Conservation (phyloP, 2,797 vertebrate species). For the Chiroxiphia lanceolata region DNA sequence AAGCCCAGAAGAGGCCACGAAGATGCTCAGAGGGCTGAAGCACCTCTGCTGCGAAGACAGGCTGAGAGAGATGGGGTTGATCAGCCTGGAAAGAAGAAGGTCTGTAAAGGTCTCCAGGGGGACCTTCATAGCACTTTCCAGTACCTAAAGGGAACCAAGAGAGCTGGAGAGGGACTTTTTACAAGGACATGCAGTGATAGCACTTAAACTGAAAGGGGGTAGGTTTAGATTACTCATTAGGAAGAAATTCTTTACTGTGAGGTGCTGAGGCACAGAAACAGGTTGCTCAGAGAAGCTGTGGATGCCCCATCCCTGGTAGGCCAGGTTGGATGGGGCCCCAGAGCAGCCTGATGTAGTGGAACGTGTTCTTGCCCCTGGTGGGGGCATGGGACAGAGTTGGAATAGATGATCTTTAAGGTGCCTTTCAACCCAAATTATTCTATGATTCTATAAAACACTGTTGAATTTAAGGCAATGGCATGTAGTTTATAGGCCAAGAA, state of each 20-base stretch:
- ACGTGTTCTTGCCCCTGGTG: fast-evolving
- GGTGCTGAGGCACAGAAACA: background rate
- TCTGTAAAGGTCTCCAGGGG: background rate
- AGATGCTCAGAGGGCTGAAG: background rate
- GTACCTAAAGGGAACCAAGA: background rate
- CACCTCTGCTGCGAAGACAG: background rate
- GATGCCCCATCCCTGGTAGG: background rate
- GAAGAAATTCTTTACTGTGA: background rate
- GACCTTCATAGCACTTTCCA: background rate
- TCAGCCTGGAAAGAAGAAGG: background rate
- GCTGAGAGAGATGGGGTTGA: background rate
- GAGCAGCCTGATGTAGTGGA: background rate
- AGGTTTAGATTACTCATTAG: background rate
- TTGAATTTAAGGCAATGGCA: background rate
- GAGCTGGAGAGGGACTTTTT: background rate
- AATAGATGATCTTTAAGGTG: background rate
- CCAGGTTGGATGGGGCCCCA: background rate
- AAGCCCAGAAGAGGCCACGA: background rate
- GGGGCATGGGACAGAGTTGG: too few relatives aligned
- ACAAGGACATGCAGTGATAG: background rate
- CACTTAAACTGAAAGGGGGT: background rate
- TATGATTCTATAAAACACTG: background rate
- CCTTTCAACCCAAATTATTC: background rate
- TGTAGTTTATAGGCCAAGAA: background rate
- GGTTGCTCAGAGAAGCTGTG: background rate